phyloP scores from a whole-genome alignment of 1,140 invertebrate genomes.

The Luehdorfia chinensis region DNA sequence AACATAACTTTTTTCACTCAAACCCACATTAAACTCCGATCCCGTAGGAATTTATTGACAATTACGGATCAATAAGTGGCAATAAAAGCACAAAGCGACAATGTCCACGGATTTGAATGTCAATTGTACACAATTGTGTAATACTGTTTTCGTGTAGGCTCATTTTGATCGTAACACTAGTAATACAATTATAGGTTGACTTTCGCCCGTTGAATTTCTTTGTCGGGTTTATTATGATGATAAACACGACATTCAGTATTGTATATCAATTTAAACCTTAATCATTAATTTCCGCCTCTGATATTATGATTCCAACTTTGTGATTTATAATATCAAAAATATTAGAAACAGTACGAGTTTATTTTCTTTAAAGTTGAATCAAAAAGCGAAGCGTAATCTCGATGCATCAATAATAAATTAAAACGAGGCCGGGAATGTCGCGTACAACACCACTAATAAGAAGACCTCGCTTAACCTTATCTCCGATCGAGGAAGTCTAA shows the following conservation, averaged over 20 bases:
- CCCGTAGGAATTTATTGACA: slow-evolving; percentile 75
- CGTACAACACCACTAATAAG: slow-evolving; percentile 68
- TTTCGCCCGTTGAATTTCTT: slow-evolving; percentile 56
- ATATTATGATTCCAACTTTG: slow-evolving; percentile 21
- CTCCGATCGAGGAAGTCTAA: slow-evolving; percentile 73
- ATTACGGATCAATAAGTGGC: slow-evolving; percentile 74
- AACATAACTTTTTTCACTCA: slow-evolving; percentile 76
- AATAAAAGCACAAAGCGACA: slow-evolving; percentile 73
- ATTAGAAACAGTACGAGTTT: too few species aligned
- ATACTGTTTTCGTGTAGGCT: slow-evolving; percentile 71
- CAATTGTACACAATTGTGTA: slow-evolving; percentile 74
- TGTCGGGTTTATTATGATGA: slow-evolving; percentile 58
- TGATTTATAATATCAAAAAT: too few species aligned
- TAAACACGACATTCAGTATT: slow-evolving; percentile 61
- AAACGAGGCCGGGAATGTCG: slow-evolving; percentile 50
- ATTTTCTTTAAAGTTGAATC: too few species aligned
- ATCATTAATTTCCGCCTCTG: slow-evolving; percentile 44
- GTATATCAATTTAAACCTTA: slow-evolving; percentile 49
- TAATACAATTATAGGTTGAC: slow-evolving; percentile 71
- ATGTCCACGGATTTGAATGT: slow-evolving; percentile 75
- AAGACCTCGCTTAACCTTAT: slow-evolving; percentile 72
- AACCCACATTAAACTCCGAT: slow-evolving; percentile 74
- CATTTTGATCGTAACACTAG: slow-evolving; percentile 64
- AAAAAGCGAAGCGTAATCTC: background rate
- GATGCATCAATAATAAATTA: slow-evolving; percentile 45